Conservation (phyloP, 2,888 invertebrate species). For the Emmelina monodactyla region DNA sequence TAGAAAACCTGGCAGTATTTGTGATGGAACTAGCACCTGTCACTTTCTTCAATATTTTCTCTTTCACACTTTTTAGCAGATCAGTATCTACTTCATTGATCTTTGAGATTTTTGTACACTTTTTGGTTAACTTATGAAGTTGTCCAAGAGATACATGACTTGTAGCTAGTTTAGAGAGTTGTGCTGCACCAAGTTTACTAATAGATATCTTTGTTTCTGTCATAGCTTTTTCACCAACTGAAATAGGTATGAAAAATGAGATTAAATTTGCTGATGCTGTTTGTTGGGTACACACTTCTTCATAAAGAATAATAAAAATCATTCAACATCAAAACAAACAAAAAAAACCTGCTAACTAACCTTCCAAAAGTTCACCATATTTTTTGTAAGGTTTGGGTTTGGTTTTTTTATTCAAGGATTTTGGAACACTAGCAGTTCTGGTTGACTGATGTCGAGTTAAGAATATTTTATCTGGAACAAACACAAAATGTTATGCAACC, state of each 20-base stretch:
- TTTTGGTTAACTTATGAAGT: conserved; percentile 62
- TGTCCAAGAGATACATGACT: conserved; percentile 65
- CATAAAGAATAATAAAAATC: too few relatives aligned
- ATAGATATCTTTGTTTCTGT: conserved; percentile 73
- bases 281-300: too few relatives aligned
- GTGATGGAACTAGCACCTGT: too few relatives aligned
- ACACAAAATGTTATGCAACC: conserved; percentile 45
- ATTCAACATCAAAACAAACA: too few relatives aligned
- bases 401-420: conserved; percentile 45
- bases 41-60: conserved; percentile 40
- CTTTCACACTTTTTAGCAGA: conserved; percentile 44
- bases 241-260: too few relatives aligned
- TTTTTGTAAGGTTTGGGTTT: conserved; percentile 58
- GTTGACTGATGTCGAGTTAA: conserved; percentile 46
- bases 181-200: conserved; percentile 70
- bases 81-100: conserved; percentile 47
- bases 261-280: too few relatives aligned
- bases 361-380: conserved; percentile 74
- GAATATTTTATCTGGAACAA: conserved; percentile 36
- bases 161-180: conserved; percentile 71
- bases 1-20: too few relatives aligned
- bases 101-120: conserved; percentile 24
- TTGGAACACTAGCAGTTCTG: conserved; percentile 40
- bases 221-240: conserved; percentile 71
- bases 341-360: too few relatives aligned